A percentile compares a stretch with the other conserved stretches of the same genome.
These are phyloP conservation scores for honey bee (Apis mellifera) DNA, from an alignment of 1,140 invertebrate species.

Conservation along the genomic window DNA sequence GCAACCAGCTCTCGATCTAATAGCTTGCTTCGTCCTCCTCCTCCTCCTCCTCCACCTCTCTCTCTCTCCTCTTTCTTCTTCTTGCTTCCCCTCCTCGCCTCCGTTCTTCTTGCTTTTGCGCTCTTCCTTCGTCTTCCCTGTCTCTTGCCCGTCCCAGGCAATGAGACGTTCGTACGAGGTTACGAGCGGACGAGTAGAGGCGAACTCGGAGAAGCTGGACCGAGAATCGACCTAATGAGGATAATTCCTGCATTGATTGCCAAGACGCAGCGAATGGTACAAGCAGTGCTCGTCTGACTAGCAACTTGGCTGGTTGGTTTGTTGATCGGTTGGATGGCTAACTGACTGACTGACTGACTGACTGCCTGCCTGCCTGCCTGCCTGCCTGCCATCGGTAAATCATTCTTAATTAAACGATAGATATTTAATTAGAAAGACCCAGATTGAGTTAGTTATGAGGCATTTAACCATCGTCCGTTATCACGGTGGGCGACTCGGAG, in stretches of 20 bases:
- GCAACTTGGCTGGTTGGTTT: conserved; percentile 34
- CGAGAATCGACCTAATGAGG: conserved; percentile 77
- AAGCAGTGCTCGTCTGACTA: conserved; percentile 59
- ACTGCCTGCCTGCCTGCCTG: conserved; percentile 44
- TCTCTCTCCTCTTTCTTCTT: not conserved
- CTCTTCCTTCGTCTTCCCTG: conserved; percentile 31
- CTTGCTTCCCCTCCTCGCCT: not conserved
- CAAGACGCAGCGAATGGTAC: conserved; percentile 67
- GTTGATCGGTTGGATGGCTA: conserved; percentile 26
- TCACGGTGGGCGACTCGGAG: conserved; percentile 71
- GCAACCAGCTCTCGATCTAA: conserved; percentile 75
- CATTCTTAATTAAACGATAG: conserved; percentile 80
- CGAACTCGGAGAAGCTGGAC: conserved; percentile 54
- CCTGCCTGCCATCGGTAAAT: conserved; percentile 72
- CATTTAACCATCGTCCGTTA: conserved; percentile 68
- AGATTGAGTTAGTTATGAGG: conserved; percentile 77
- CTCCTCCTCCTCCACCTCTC: conserved; percentile 19
- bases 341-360: conserved; percentile 12
- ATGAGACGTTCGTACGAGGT: conserved; percentile 46
- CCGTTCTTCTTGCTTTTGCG: conserved; percentile 25
- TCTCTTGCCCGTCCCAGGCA: conserved; percentile 3
- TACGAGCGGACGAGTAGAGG: conserved; percentile 36
- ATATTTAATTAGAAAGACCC: conserved; percentile 76
- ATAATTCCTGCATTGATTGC: conserved; percentile 80
- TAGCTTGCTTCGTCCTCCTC: conserved; percentile 66